Base-by-base conservation (phyloP, 1,140 invertebrate genomes). In the Drosophila bipectinata region DNA sequence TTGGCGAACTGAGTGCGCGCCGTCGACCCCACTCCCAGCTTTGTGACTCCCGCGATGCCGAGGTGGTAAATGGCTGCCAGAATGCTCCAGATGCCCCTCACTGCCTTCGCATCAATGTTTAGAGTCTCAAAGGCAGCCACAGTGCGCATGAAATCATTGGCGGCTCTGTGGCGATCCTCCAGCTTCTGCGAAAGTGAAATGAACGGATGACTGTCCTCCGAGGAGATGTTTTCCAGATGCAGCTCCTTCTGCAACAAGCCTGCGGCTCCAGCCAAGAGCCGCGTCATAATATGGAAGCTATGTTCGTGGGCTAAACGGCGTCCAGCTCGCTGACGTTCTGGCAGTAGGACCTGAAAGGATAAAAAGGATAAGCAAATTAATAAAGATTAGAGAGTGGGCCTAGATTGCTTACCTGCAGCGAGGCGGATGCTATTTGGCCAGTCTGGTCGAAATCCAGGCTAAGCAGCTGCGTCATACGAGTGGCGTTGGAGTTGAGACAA, bases 361-460 rank as follows among this genome's bases (percentile, higher is more conserved):
- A 2, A 18, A 28, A 1, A 18, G 37, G 7, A 56, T 56, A 6
- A 49, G 24, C 6, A n/a, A n/a, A n/a, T n/a, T n/a, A n/a, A n/a
- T n/a, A n/a, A n/a, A n/a, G n/a, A n/a, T n/a, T n/a, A n/a, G n/a
- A n/a, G 7, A 0, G 34, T 37, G 41, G 7, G 1, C 34, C 2
- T n/a, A 3, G 8, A 5, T 5, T 9, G 30, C 93, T 93, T 78
- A 97, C 96, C 92, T 98, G 97, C 41, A 98, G 93, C 0, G 97
- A 97, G 0, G 97, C 96, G 1, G 97, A 97, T 4, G 96, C 96
- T 55, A 98, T 95, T 79, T 96, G 95, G 15, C 97, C 98, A 24
- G 96, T 96, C 77, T 98, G 96, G 92, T 99, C 98, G 90, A 98
- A 98, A 90, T 98, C 97, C 47, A 99, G 92, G 49, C 96, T 97